Evolutionary conservation across 2,888 invertebrate genomes (phyloP).

Genomic region (Thymelicus lineola): DNA sequence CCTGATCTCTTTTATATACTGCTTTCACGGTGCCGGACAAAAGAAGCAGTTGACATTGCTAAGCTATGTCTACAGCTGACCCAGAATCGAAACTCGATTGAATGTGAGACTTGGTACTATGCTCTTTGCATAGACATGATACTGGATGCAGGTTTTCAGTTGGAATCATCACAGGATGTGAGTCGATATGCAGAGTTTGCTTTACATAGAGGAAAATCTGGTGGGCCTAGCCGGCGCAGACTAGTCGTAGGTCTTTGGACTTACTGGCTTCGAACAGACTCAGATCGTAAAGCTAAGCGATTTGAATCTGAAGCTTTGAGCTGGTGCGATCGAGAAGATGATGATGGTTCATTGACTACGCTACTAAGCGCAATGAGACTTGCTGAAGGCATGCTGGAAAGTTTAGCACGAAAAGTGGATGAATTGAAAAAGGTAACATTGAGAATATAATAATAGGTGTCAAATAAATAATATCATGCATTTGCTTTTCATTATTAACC

Average conservation of each 20-base stretch:
- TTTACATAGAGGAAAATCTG: constrained; percentile 55
- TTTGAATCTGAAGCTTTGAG: constrained; percentile 72
- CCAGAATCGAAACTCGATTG: constrained; percentile 54
- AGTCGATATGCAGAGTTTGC: constrained; percentile 69
- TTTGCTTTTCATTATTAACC: background rate
- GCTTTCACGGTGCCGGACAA: constrained; percentile 71
- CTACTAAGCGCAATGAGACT: constrained; percentile 70
- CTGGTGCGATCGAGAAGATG: constrained; percentile 58
- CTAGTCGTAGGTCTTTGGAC: constrained; percentile 72
- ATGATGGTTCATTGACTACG: constrained; percentile 61
- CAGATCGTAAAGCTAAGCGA: constrained; percentile 65
- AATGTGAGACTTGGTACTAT: constrained; percentile 82
- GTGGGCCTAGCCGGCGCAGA: constrained; percentile 61
- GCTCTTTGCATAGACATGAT: constrained; percentile 84
- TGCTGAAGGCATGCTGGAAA: constrained; percentile 77
- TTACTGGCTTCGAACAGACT: constrained; percentile 70
- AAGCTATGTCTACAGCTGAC: constrained; percentile 61
- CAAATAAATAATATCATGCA: constrained; percentile 1
- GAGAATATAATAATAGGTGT: background rate
- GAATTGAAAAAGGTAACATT: constrained; percentile 69
- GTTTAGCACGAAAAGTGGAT: constrained; percentile 75
- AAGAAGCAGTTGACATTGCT: constrained; percentile 78
- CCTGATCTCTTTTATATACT: constrained; percentile 76
- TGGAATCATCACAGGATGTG: constrained; percentile 78
- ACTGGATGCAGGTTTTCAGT: constrained; percentile 83